Conservation (phyloP, 2,113 vertebrate genomes). For the Loxodonta africana region DNA sequence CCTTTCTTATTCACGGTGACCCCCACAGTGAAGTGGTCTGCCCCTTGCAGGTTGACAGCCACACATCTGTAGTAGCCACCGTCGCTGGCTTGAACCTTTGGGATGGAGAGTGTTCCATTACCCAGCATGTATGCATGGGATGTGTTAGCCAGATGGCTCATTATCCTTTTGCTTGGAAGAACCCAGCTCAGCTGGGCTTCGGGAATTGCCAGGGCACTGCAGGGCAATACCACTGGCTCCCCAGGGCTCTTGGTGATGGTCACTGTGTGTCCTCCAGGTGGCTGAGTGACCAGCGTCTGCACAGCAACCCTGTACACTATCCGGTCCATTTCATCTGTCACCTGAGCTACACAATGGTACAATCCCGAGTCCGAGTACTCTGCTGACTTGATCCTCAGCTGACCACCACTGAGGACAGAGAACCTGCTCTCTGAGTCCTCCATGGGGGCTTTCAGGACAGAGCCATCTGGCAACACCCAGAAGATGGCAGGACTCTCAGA, state of each 20-base stretch:
- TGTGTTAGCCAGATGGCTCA: conserved; percentile 86
- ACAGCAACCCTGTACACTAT: conserved; percentile 89
- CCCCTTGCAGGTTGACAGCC: conserved; percentile 92
- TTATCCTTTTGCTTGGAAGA: conserved; percentile 89
- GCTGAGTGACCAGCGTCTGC: conserved; percentile 86
- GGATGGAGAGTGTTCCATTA: conserved; percentile 91
- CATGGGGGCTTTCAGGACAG: conserved; percentile 87
- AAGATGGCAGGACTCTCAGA: conserved; percentile 88
- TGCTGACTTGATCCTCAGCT: conserved; percentile 87
- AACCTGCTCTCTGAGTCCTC: conserved; percentile 85
- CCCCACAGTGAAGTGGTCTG: conserved; percentile 89
- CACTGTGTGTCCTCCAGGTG: conserved; percentile 77
- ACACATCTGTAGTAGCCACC: conserved; percentile 94
- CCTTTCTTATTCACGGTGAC: conserved; percentile 88
- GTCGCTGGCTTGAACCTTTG: conserved; percentile 87
- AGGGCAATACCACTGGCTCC: conserved; percentile 88
- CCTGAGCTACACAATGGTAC: conserved; percentile 92
- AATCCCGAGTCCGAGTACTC: conserved; percentile 90
- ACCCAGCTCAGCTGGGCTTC: conserved; percentile 94
- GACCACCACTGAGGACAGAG: conserved; percentile 89
- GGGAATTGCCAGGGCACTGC: conserved; percentile 88
- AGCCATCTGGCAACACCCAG: conserved; percentile 93
- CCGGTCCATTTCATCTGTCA: conserved; percentile 87
- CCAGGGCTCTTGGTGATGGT: conserved; percentile 87
- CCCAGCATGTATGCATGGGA: conserved; percentile 85